phyloP scores from a whole-genome alignment of 2,888 invertebrate species.

The Julus scanicus region DNA sequence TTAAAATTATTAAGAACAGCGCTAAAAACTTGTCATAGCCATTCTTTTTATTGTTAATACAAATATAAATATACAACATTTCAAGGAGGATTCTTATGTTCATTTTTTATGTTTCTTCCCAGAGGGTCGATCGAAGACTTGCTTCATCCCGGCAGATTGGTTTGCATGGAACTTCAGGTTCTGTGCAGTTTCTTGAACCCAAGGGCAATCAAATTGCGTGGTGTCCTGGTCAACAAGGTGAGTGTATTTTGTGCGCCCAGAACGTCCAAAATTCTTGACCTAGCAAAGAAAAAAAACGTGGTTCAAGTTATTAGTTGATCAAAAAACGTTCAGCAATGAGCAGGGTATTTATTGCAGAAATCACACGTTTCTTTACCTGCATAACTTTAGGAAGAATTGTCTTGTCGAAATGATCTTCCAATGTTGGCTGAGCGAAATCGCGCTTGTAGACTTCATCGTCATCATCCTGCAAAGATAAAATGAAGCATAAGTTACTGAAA shows the following conservation, averaged over 20 bases:
- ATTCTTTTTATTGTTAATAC: not conserved
- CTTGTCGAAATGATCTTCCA: constrained; percentile 99
- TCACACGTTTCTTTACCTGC: constrained; percentile 73
- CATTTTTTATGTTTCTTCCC: constrained; percentile 50
- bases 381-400: constrained; percentile 98
- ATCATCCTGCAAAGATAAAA: constrained; percentile 72
- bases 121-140: constrained; percentile 89
- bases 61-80: not conserved
- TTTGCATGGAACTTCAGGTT: constrained; percentile 87
- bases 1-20: not conserved
- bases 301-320: not conserved
- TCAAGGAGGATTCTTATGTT: not conserved
- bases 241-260: constrained; percentile 98
- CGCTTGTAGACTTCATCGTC: constrained; percentile 91
- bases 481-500: not conserved
- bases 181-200: constrained; percentile 91
- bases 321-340: too few relatives aligned
- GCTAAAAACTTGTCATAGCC: not conserved
- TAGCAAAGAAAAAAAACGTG: constrained; percentile 61
- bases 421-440: constrained; percentile 93
- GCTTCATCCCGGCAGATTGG: constrained; percentile 93
- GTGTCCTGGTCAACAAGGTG: constrained; percentile 99
- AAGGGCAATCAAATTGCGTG: constrained; percentile 96
- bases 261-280: constrained; percentile 99
- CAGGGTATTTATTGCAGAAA: too few relatives aligned